Base-by-base conservation (phyloP, 1,140 invertebrate genomes). In the Sminthurinus signatus region DNA sequence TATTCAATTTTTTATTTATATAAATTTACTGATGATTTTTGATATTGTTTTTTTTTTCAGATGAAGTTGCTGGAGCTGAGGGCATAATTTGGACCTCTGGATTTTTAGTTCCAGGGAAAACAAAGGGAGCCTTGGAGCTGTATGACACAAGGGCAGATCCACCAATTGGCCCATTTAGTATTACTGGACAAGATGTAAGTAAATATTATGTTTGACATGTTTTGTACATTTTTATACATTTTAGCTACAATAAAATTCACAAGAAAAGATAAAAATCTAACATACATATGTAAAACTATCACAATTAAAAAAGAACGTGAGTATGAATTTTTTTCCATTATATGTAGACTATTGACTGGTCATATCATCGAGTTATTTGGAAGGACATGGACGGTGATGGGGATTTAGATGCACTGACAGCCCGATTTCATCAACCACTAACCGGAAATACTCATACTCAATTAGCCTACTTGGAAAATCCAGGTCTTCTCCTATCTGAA, bases 301-400 rank as follows among this genome's bases (percentile, higher is more conserved):
- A 39, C 36, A 10, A 10, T 39, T 39, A 39, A 39, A 39, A 39
- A 39, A 10, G 17, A 17, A 39, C 36, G 36, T 39, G n/a, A 39
- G 36, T 39, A 39, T 39, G 17, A n/a, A n/a, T n/a, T n/a, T n/a
- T n/a, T n/a, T n/a, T n/a, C n/a, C n/a, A n/a, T n/a, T n/a, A n/a
- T n/a, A n/a, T n/a, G n/a, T n/a, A n/a, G n/a, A n/a, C n/a, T n/a
- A n/a, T 36, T 25, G 25, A 74, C 28, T 80, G 76, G 75, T 78
- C 78, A 36, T 80, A 79, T 60, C 78, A 80, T 63, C 73, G 76
- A 5, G 78, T 77, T 5, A 5, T 73, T 17, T 80, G 78, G 76
- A 74, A 75, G 58, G 78, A 80, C 60, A 78, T 80, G 76, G 75
- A 80, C 60, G 69, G 71, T 8, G 78, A 80, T 62, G 78, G 78